Evolutionary conservation across 2,888 invertebrate species (phyloP), one percentile per base, ranked within the genome.

Genomic region (Panzeria rudis): DNA sequence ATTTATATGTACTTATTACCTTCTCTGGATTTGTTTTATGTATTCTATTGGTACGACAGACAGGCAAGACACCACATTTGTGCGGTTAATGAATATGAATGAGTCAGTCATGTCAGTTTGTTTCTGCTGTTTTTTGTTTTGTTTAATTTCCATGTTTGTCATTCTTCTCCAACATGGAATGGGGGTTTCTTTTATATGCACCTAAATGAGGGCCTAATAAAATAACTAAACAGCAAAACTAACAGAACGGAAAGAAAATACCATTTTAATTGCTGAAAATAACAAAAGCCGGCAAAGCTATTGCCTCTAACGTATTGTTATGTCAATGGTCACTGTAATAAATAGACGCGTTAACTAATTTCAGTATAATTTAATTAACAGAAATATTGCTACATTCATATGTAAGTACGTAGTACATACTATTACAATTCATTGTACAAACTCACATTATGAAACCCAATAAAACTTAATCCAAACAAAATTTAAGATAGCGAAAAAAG

Each of bases 71-170:
- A 41, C 20, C 35, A 32, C 44, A 52, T 35, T 50, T 56, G 66
- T 73, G 73, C 68, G 59, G 68, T 61, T 81, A 61, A 61, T 81
- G 81, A 81, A 81, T 69, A 80, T 69, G 81, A 84, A 81, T 84
- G 81, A 84, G 77, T 84, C 77, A 84, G 77, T 81, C 62, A 41
- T 50, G 35, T 35, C 32, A 44, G 61, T 38, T 54, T 20, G 15
- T 59, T 77, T 69, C 5, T 29, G 29, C 2, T 29, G n/a, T n/a
- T n/a, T 72, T 69, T 59, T 11, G 54, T 20, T 73, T 59, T 62
- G 35, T 52, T 64, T 47, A 29, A 32, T 64, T 66, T 75, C 4
- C 52, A 41, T 59, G 59, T 44, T 73, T 73, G 59, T 69, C 61
- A 81, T 81, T 68, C 15, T 13, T 59, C 68, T 64, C 23, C 69